Conservation (phyloP, 2,888 invertebrate species). For the Hetaerina titia region DNA sequence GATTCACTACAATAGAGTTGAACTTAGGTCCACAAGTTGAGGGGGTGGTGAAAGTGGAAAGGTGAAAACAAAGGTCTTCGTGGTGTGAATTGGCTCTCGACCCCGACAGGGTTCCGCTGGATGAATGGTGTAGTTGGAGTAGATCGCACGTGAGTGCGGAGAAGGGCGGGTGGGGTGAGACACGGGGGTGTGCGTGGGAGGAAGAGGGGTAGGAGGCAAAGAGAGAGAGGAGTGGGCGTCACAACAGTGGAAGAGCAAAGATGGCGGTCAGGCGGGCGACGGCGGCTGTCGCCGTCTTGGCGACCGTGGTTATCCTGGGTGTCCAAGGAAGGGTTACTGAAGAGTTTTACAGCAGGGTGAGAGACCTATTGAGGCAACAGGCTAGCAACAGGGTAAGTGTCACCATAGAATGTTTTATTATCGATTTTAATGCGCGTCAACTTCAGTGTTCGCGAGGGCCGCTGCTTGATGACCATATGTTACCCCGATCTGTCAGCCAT, state of each 20-base stretch:
- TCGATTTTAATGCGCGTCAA: no score
- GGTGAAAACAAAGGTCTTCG: no score
- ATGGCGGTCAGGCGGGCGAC: slow-evolving; percentile 32
- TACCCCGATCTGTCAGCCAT: no score
- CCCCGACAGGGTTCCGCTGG: no score
- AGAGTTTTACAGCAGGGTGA: slow-evolving; percentile 79
- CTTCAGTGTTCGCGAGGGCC: no score
- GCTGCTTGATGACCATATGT: no score
- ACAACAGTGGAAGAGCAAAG: slow-evolving; percentile 40
- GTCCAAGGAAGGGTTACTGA: slow-evolving; percentile 72
- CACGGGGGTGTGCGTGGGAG: background rate
- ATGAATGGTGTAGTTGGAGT: slow-evolving; percentile 23
- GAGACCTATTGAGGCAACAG: slow-evolving; percentile 78
- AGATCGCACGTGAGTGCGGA: background rate
- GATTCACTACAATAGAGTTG: no score
- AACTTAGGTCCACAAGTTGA: background rate
- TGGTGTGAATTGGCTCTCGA: background rate
- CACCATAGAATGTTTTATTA: background rate
- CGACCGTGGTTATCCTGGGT: background rate
- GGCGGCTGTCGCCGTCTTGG: background rate
- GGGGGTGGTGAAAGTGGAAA: background rate
- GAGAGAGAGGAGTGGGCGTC: background rate
- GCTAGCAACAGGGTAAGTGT: slow-evolving; percentile 73
- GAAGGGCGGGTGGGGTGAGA: background rate
- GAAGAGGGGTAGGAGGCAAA: background rate